A percentile compares a stretch with the other conserved stretches of the same genome.
Conservation (phyloP, 2,797 vertebrate genomes). For the Merluccius polli region DNA sequence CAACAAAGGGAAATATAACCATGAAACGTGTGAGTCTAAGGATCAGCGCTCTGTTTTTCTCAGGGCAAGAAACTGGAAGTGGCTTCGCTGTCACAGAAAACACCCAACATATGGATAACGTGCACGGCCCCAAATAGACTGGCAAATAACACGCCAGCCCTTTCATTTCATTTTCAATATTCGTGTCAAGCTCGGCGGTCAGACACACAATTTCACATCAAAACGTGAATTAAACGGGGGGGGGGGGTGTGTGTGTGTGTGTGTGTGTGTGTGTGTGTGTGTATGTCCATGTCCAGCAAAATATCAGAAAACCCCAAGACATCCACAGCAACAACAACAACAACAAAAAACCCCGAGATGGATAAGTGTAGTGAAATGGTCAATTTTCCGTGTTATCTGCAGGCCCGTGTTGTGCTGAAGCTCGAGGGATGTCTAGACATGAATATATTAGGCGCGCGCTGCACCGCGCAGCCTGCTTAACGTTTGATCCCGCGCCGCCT, state of each 20-base stretch:
- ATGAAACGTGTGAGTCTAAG: neutral
- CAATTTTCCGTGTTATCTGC: neutral
- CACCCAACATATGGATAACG: constrained; percentile 43
- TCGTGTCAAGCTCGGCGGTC: constrained; percentile 15
- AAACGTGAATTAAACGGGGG: neutral
- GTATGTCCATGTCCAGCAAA: neutral
- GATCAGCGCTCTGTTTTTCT: constrained; percentile 2
- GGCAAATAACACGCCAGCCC: constrained; percentile 1
- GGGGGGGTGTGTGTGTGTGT: no score
- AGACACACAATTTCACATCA: constrained; percentile 15
- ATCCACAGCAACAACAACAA: neutral
- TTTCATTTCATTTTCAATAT: constrained; percentile 30
- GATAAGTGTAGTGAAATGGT: neutral
- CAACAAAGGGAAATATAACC: neutral
- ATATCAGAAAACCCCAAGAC: neutral
- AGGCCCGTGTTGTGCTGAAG: neutral
- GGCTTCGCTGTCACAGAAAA: constrained; percentile 62
- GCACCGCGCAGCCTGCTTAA: neutral
- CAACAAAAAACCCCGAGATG: neutral
- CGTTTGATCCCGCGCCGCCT: neutral
- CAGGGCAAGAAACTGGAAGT: constrained; percentile 12
- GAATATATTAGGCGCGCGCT: neutral
- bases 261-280: neutral
- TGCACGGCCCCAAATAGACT: constrained; percentile 34
- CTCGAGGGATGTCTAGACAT: constrained; percentile 1